phyloP scores from a whole-genome alignment of 2,797 vertebrate species.

The Urosaurus nigricauda region DNA sequence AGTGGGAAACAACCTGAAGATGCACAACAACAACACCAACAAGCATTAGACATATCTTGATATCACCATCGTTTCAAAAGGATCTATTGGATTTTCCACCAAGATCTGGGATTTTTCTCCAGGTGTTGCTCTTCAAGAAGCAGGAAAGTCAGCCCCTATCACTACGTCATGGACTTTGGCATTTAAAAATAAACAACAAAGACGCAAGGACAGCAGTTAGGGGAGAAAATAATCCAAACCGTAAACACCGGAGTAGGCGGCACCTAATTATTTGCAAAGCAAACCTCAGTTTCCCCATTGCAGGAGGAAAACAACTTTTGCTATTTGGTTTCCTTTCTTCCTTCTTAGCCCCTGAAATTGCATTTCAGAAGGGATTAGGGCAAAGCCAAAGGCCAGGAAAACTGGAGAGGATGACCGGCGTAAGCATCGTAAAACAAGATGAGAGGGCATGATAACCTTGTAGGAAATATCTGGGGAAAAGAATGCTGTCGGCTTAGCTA shows the following conservation, averaged over 20 bases:
- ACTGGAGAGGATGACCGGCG: too few species aligned
- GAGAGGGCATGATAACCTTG: background rate
- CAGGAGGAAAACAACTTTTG: background rate
- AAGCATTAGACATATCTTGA: background rate
- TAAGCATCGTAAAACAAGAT: slow-evolving; percentile 7
- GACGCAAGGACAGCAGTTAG: background rate
- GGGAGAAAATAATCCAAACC: background rate
- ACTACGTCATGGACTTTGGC: background rate
- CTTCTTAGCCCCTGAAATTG: background rate
- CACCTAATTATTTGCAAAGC: background rate
- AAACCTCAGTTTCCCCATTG: background rate
- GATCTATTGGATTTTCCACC: background rate
- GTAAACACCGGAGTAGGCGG: background rate
- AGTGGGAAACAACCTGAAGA: too few species aligned
- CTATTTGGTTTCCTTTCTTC: background rate
- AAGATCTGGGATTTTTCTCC: background rate
- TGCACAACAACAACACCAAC: too few species aligned
- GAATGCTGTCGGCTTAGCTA: background rate
- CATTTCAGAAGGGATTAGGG: background rate
- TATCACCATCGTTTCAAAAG: too few species aligned
- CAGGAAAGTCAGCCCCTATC: too few species aligned
- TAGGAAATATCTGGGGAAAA: background rate
- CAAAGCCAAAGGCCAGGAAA: background rate
- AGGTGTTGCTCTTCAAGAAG: background rate
- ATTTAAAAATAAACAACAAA: background rate